Base-by-base conservation (phyloP, 2,797 vertebrate genomes). In the Danio kyathit region DNA sequence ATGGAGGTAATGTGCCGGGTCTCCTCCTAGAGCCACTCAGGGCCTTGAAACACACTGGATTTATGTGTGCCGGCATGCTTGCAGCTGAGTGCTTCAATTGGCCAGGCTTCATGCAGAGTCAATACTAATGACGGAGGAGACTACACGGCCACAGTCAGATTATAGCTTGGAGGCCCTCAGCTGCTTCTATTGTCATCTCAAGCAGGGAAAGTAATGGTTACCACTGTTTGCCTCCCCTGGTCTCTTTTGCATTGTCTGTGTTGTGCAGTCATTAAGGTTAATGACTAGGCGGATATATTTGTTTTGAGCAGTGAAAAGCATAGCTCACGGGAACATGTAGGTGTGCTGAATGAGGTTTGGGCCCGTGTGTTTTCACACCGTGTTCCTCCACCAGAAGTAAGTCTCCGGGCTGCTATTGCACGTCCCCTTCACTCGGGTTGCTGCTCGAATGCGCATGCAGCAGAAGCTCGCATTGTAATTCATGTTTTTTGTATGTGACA, bases 181-280 rank as follows among this genome's bases (percentile, higher is more conserved):
- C 84, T 75, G 76, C 76, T 80, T 80, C 83, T 85, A 74, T 87
- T 85, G 83, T 85, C 82, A 85, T 88, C 80, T 82, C 74, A 83
- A 79, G 82, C 79, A 81, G 72, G 61, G 77, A 86, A 87, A 88
- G 79, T 87, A 82, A 85, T 87, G 83, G 82, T 87, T 83, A 82
- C 76, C 76, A 74, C 49, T 66, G 78, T 54, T 79, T 82, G 73
- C 56, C 72, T 85, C 67, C 74, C 81, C 76, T 83, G 76, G 49
- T 85, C 79, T 77, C 75, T 57, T 77, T 46, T 72, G 73, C 64
- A 80, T 80, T 82, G 81, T 86, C 78, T 86, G 75, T 79, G 74
- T 82, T 83, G 83, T 83, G 83, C 76, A 82, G 82, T 83, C 83
- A 85, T 87, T 87, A 87, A 82, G 83, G 82, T 84, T 87, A 87